Evolutionary conservation across 2,888 invertebrate genomes (phyloP), one percentile per base, ranked within the genome.

Genomic region (Nomada fabriciana): DNA sequence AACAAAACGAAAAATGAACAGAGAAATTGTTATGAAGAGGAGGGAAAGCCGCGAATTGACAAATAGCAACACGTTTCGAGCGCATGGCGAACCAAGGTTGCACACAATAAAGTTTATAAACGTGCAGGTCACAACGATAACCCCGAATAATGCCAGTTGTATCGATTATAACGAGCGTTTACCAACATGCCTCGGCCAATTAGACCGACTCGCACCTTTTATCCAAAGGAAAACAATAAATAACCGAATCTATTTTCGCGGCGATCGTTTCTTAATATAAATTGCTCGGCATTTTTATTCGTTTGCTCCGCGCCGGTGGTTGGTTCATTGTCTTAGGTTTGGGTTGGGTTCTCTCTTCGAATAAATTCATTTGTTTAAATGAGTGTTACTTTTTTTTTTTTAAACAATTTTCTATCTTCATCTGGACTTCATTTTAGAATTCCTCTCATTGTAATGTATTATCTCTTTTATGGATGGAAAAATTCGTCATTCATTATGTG

Each of bases 41-140:
- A 75, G 74, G 76, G 68, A 55, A 83, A 78, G 53, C 42, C 52
- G n/a, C n/a, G 43, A 63, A 65, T 80, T 80, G 67, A 80, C 81
- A 80, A 80, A 81, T 81, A 73, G 25, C n/a, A 63, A 68, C 80
- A 81, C 68, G 80, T 81, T 81, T 81, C 25, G 23, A 64, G 47
- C 81, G 73, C 80, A 80, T 81, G 80, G 81, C 29, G 53, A 73
- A 80, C 52, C 47, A 81, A 81, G 80, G 80, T 80, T 81, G 72
- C 68, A 72, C 57, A 42, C 55, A 81, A 69, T 59, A 69, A 81
- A 81, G 80, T 80, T 81, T 81, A 81, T 80, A 81, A 81, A 81
- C 68, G 80, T 73, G 69, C 52, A 18, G 80, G 80, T 81, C 80
- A 81, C 36, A 52, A 47, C 52, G 80, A 81, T 81, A 81, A 81